Percentiles rank a stretch among this genome's conserved stretches.
Evolutionary conservation across 2,797 vertebrate genomes (phyloP).

Genomic region (Leucoraja ocellata): DNA sequence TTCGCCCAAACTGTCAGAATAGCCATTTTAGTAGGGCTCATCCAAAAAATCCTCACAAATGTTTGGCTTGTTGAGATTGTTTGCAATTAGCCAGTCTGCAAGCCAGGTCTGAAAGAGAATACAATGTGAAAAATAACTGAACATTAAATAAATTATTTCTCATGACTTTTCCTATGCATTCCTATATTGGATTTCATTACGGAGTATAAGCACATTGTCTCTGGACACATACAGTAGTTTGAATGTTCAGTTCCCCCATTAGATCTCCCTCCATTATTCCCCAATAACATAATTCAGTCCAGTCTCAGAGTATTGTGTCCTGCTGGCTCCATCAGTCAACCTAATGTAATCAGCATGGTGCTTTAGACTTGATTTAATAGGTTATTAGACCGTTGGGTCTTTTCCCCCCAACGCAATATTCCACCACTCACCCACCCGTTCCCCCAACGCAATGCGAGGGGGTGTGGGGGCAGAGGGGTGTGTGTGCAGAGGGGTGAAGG

Average conservation of each 20-base stretch:
- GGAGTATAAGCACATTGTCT: neutral
- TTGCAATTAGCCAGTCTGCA: slow-evolving; percentile 83
- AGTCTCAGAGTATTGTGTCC: neutral
- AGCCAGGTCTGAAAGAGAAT: slow-evolving; percentile 73
- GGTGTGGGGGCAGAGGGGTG: no score
- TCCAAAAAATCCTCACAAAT: slow-evolving; percentile 48
- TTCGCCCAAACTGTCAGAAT: slow-evolving; percentile 27
- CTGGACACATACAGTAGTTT: neutral
- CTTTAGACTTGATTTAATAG: no score
- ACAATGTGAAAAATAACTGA: neutral
- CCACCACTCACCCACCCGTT: no score
- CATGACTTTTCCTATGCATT: neutral
- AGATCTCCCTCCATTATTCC: neutral
- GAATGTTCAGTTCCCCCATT: neutral
- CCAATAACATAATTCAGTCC: neutral
- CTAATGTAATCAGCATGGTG: neutral
- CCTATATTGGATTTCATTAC: neutral
- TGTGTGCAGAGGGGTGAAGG: no score
- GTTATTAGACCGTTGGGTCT: no score
- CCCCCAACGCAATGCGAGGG: no score
- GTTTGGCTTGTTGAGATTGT: slow-evolving; percentile 79
- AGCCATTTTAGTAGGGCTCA: slow-evolving; percentile 39
- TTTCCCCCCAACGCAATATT: no score
- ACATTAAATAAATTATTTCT: neutral
- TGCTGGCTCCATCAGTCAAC: neutral